These are phyloP conservation scores for Stylophora pistillata DNA, from an alignment of 64 coral and sea anemone genomes.

Conservation along the genomic window DNA sequence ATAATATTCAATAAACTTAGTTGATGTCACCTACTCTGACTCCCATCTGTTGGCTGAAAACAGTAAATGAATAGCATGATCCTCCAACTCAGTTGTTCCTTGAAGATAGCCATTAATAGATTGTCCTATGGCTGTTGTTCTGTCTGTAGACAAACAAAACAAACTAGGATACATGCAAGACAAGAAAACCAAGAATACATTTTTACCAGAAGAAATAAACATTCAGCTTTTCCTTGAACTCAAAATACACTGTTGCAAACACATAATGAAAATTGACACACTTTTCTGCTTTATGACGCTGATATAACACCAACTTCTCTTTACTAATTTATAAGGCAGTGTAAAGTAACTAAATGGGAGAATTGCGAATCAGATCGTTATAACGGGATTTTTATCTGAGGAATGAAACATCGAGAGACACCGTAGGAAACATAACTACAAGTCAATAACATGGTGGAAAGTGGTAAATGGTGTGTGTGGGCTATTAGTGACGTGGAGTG, in stretches of 20 bases:
- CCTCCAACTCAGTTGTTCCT: slow-evolving; percentile 80
- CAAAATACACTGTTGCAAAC: too few relatives aligned
- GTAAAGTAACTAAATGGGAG: neutral
- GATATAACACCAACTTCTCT: neutral
- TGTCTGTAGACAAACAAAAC: slow-evolving; percentile 60
- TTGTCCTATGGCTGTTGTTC: slow-evolving; percentile 90
- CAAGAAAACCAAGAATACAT: neutral
- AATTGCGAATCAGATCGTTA: too few relatives aligned
- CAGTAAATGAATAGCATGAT: slow-evolving; percentile 95
- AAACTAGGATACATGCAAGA: neutral
- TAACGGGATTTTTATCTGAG: too few relatives aligned
- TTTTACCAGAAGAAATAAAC: too few relatives aligned
- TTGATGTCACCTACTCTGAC: slow-evolving; percentile 56
- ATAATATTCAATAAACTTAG: neutral
- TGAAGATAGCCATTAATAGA: slow-evolving; percentile 89
- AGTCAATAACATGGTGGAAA: too few relatives aligned
- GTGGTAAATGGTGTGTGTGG: too few relatives aligned
- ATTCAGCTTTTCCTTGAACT: too few relatives aligned
- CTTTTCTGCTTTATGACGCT: too few relatives aligned
- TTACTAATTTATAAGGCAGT: neutral
- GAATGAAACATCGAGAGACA: too few relatives aligned
- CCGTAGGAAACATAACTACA: too few relatives aligned
- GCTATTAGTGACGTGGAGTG: too few relatives aligned
- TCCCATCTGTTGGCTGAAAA: slow-evolving; percentile 99
- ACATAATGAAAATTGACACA: too few relatives aligned